Percentiles rank a stretch among this genome's conserved stretches.
Conservation (phyloP, 2,113 vertebrate genomes). For the Plecotus auritus region DNA sequence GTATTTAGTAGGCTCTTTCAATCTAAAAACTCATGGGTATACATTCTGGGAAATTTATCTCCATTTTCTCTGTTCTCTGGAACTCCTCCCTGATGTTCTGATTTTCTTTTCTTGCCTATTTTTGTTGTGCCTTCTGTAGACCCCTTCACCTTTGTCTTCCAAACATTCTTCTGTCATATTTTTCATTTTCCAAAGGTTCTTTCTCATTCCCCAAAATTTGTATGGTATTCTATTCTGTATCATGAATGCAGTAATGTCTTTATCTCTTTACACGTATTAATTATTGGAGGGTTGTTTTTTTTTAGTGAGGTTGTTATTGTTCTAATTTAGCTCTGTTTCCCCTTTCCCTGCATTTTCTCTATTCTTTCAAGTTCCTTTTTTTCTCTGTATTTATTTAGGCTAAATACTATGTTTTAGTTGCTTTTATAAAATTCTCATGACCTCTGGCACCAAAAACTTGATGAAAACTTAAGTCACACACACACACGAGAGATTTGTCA, state of each 20-base stretch:
- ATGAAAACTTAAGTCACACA: not conserved
- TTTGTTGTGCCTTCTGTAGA: not conserved
- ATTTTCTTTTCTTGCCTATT: not conserved
- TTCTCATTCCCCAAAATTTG: not conserved
- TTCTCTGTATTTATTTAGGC: not conserved
- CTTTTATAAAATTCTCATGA: not conserved
- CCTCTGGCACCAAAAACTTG: not conserved
- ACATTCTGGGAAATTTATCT: not conserved
- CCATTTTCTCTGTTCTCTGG: not conserved
- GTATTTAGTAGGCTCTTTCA: not conserved
- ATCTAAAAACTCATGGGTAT: not conserved
- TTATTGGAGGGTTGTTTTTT: not conserved
- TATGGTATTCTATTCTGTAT: not conserved
- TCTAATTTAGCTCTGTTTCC: not conserved
- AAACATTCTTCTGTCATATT: not conserved
- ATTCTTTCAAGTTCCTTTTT: not conserved
- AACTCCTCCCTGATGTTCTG: not conserved
- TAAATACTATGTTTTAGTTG: not conserved
- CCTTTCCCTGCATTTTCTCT: not conserved
- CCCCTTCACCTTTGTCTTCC: not conserved
- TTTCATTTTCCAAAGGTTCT: not conserved
- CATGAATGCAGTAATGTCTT: not conserved
- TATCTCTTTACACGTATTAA: not conserved
- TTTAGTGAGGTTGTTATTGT: not conserved
- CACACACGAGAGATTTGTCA: not conserved